Base-by-base conservation (phyloP, 2,113 vertebrate species). In the Syrmaticus mikado region DNA sequence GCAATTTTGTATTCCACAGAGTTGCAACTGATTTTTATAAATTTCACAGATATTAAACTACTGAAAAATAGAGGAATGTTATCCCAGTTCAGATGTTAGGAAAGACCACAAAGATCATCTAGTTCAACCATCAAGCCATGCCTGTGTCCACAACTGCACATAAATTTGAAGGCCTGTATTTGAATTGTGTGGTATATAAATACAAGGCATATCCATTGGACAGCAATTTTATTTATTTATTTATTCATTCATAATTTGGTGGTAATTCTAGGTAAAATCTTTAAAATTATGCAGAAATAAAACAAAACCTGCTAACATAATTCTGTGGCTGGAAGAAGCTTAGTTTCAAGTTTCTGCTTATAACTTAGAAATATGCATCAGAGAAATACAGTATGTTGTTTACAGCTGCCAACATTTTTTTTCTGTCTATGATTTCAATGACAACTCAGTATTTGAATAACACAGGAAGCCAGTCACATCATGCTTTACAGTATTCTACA, bases 381-480 rank as follows among this genome's bases (percentile, higher is more conserved):
- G 25, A 62, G 66, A 94, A 89, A 95, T 79, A 11, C 58, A 93
- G 57, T 87, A 64, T 12, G 36, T 46, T 89, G 19, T 79, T 94
- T 24, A 38, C 62, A 73, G 18, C 24, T 94, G 89, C 66, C 89
- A 93, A 46, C 90, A 84, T 71, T 86, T 94, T 52, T 38, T 94
- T 92, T 91, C 41, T 94, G 45, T 45, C 34, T 87, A 64, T 24
- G 82, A 45, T 13, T 76, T 21, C 38, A 89, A 0, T 79, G 84
- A 77, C 79, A 87, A 50, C 16, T 18, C 43, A 74, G 34, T 55
- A 46, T 58, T 88, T 90, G 72, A 92, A 74, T 71, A 89, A 83
- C 38, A 85, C 45, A 89, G 87, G 82, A 80, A 87, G 14, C 13
- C 66, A 92, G 67, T 91, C 75, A 93, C 45, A 85, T 80, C 85